phyloP scores from a whole-genome alignment of 35 echinoderm and acorn worm genomes.

The Stichopus chloronotus region DNA sequence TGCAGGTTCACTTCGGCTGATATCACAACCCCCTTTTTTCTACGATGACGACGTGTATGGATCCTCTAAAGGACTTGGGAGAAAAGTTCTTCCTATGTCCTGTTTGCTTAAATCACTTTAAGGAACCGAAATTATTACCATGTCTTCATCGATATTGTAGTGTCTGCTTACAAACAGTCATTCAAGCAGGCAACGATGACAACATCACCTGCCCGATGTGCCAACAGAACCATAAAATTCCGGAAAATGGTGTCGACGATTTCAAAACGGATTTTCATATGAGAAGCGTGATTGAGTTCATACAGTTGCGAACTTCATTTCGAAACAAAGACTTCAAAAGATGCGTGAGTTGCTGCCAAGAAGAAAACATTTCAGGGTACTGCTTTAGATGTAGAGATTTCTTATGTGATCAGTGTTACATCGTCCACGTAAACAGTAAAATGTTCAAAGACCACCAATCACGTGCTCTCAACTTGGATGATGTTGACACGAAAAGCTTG shows the following conservation, averaged over 20 bases:
- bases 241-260: neutral
- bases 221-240: neutral
- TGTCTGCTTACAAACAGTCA: neutral
- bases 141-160: conserved; percentile 34
- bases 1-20: too few species aligned
- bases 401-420: conserved; percentile 4
- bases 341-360: neutral
- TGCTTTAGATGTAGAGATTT: conserved; percentile 11
- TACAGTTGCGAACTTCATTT: conserved; percentile 1
- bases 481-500: neutral
- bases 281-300: neutral
- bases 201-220: neutral
- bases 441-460: conserved; percentile 4
- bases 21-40: too few species aligned
- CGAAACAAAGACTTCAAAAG: neutral
- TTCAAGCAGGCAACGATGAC: neutral
- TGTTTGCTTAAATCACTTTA: neutral
- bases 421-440: neutral
- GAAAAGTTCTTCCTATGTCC: neutral
- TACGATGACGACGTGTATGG: neutral
- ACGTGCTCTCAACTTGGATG: neutral
- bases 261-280: conserved; percentile 34
- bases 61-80: neutral
- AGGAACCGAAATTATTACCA: conserved; percentile 24
- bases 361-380: neutral